phyloP scores from a whole-genome alignment of 2,113 vertebrate species.

The Pseudonaja textilis region DNA sequence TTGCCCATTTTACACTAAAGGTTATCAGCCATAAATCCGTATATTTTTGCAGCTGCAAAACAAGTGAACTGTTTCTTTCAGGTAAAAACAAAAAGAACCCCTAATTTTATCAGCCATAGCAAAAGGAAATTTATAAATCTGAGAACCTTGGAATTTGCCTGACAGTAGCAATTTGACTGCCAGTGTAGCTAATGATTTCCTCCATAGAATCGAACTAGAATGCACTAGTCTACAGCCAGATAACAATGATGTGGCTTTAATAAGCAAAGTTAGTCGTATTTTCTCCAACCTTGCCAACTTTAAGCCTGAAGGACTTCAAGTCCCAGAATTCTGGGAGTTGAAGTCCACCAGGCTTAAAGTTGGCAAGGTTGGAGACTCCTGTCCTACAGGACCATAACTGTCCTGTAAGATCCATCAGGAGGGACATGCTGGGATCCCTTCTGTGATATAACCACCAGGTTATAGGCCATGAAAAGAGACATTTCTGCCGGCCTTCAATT shows the following conservation, averaged over 20 bases:
- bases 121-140: background rate
- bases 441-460: background rate
- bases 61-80: conserved; percentile 8
- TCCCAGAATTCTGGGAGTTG: no score
- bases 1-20: background rate
- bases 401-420: background rate
- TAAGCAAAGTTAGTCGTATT: background rate
- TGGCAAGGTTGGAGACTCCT: no score
- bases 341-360: no score
- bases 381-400: background rate
- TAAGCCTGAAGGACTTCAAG: no score
- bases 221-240: conserved; percentile 22
- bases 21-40: conserved; percentile 1
- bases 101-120: conserved; percentile 1
- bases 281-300: background rate
- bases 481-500: background rate
- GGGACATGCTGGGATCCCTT: background rate
- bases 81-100: background rate
- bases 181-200: conserved; percentile 33
- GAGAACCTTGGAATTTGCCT: conserved; percentile 29
- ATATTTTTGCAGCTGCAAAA: conserved; percentile 13
- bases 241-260: conserved; percentile 9
- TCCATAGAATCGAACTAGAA: conserved; percentile 38
- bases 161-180: conserved; percentile 36
- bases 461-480: background rate